A percentile compares a stretch with the other conserved stretches of the same genome.
These are phyloP conservation scores for Lates calcarifer DNA, from an alignment of 2,113 vertebrate genomes.

Conservation along the genomic window DNA sequence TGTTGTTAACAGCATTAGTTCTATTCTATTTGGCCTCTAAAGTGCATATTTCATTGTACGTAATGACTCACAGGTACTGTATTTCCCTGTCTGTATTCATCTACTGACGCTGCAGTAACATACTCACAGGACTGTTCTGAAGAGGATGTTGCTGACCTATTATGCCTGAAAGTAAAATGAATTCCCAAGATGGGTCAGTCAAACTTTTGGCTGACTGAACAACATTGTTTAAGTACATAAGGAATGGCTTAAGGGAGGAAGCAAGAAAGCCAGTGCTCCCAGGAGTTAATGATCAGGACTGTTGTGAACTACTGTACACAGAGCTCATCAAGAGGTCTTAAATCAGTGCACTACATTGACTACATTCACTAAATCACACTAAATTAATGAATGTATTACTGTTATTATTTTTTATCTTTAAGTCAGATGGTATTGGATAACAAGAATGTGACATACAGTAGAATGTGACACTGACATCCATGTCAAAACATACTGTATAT, in stretches of 20 bases:
- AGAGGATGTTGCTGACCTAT: constrained; percentile 25
- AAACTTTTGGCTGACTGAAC: constrained; percentile 24
- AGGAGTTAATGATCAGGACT: neutral
- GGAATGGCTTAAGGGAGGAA: neutral
- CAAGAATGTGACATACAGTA: neutral
- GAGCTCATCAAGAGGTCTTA: neutral
- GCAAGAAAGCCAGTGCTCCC: neutral
- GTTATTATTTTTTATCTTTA: neutral
- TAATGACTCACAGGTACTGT: constrained; percentile 51
- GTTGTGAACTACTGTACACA: neutral
- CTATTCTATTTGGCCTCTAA: constrained; percentile 25
- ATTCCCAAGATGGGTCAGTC: constrained; percentile 15
- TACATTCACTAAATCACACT: neutral
- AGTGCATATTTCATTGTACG: constrained; percentile 18
- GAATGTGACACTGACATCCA: constrained; percentile 9
- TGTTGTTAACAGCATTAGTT: constrained; percentile 8
- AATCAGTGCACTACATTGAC: neutral
- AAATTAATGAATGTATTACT: neutral
- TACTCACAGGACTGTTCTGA: constrained; percentile 47
- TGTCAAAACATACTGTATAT: neutral
- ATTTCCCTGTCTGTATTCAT: too few relatives aligned
- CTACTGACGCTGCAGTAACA: too few relatives aligned
- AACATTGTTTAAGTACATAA: neutral
- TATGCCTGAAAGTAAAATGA: constrained; percentile 23
- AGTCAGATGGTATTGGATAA: neutral